Evolutionary conservation across 2,888 invertebrate genomes (phyloP), one percentile per base, ranked within the genome.

Genomic region (Didymodactylos carnosus): DNA sequence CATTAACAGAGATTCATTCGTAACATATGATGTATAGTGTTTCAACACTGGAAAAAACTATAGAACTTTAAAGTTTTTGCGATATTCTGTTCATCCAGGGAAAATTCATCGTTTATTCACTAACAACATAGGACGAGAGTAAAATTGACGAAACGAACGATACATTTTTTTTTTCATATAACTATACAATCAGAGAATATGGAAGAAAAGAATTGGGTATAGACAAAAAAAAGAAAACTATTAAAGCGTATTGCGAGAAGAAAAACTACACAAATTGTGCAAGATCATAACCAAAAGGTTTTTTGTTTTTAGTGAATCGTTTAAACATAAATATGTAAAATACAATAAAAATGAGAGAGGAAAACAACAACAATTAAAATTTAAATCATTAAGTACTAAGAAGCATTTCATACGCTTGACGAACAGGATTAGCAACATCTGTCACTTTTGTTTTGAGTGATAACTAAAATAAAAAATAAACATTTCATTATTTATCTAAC

Each of bases 361-460:
- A 62, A 62, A 62, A 35, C 62, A 27, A 62, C n/a, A 62, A 10
- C 4, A 62, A n/a, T 62, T 62, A 35, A 35, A 62, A 62, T 62
- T 53, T 29, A 35, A 62, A 62, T 35, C 29, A n/a, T 35, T 62
- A 62, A 62, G 19, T 62, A 62, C 62, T 35, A 62, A 62, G 39
- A 39, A 74, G 71, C 35, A 74, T 46, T 46, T 74, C 74, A 62
- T 74, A 74, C 11, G 74, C 74, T 14, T 74, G 43, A 41, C 53
- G 53, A n/a, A 74, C 23, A n/a, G 51, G 27, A 10, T n/a, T 29
- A 16, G 53, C 71, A 19, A 74, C 74, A 71, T 74, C 74, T n/a
- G 71, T 43, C 10, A 72, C 46, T 43, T 71, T 74, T 8, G 74
- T 74, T 53, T 74, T 74, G 19, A 74, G 39, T 70, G 74, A 74